Base-by-base conservation (phyloP, 2,888 invertebrate genomes). In the Pasiphila rectangulata region DNA sequence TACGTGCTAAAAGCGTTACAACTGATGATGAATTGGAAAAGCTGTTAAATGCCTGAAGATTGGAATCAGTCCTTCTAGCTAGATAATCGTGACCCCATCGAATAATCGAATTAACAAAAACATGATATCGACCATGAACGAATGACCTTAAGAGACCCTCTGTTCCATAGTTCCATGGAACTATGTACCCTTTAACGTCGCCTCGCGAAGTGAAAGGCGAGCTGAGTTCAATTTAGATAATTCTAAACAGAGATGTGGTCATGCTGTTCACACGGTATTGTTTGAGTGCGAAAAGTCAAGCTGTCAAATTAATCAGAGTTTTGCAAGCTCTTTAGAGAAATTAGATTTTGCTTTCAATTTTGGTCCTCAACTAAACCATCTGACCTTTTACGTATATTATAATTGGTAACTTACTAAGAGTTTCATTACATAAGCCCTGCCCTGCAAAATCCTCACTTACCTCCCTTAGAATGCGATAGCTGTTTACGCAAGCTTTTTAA, bases 191-290 rank as follows among this genome's bases (percentile, higher is more conserved):
- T 79, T 79, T 79, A 70, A 67, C 64, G 64, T 70, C 62, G 67
- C 64, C 69, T 64, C 63, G 61, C 57, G 65, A 77, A 83, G 85
- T 85, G 85, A 86, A 85, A 85, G 85, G 83, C 75, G 69, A 71
- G 60, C 68, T 56, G 66, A 72, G 75, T 76, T 77, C 77, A 68
- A 69, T 76, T 76, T 68, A 62, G 63, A 44, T 65, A 64, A 61
- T 63, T 65, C 67, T 64, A 64, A 67, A 72, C 71, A 74, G 74
- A 70, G 74, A 72, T 72, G 69, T 72, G 70, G 74, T 63, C 74
- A 71, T 57, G 64, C 59, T 67, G 68, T 77, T 82, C 79, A 72
- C 79, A 80, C 78, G 77, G 69, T 67, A 75, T 75, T 75, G 74
- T 73, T n/a, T 70, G 62, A 67, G 64, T 63, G 62, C 67, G 67